Conservation (phyloP, 2,797 vertebrate genomes). For the Gadopsis bispinosus region DNA sequence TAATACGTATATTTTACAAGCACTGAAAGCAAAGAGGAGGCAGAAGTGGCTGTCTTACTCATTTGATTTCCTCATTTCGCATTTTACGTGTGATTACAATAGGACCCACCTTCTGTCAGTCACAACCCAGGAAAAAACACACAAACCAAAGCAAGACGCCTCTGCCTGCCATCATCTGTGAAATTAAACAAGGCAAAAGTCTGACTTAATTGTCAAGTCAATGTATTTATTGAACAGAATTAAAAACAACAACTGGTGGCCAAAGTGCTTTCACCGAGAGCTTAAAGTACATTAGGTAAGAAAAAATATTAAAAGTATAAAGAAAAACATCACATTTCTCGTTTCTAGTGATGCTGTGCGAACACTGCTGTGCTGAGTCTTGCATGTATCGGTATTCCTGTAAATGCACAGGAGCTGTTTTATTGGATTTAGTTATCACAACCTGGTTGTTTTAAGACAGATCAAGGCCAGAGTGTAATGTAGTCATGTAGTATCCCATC, state of each 20-base stretch:
- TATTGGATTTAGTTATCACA: not conserved
- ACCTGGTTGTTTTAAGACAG: not conserved
- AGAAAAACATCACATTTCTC: not conserved
- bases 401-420: not conserved
- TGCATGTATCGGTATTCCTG: not conserved
- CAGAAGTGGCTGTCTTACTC: conserved; percentile 14
- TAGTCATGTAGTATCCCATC: not conserved
- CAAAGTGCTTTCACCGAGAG: not conserved
- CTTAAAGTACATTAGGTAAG: not conserved
- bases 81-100: conserved; percentile 27
- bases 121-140: conserved; percentile 10
- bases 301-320: not conserved
- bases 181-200: conserved; percentile 21
- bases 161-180: conserved; percentile 18
- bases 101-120: conserved; percentile 14
- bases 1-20: not conserved
- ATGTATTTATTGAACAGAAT: conserved; percentile 5
- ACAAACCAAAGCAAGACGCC: not conserved
- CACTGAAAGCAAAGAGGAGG: conserved; percentile 6
- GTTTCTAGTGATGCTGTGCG: not conserved
- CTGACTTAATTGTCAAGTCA: conserved; percentile 5
- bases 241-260: not conserved
- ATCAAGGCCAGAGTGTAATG: not conserved
- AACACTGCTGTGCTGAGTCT: not conserved
- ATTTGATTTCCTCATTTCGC: conserved; percentile 29